Evolutionary conservation across 2,113 vertebrate species (phyloP).

Genomic region (Oxygymnocypris stewartii): DNA sequence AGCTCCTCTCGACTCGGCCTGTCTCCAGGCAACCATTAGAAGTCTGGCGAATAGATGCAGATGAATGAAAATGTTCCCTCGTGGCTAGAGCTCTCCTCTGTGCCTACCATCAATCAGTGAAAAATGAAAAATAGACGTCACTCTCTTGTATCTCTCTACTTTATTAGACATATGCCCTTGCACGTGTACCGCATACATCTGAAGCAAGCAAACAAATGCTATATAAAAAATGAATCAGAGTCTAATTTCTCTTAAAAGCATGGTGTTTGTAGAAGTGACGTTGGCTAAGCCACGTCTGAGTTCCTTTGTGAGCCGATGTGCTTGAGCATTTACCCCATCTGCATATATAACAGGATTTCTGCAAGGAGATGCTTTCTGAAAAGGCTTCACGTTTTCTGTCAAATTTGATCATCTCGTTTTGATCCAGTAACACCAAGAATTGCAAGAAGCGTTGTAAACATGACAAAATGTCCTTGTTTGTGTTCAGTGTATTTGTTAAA

Average conservation of each 20-base stretch:
- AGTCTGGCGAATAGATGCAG: conserved; percentile 22
- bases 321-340: conserved; percentile 18
- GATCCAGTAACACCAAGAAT: conserved; percentile 1
- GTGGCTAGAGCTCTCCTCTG: conserved; percentile 9
- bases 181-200: background rate
- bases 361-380: conserved; percentile 9
- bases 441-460: background rate
- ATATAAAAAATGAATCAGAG: background rate
- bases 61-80: conserved; percentile 42
- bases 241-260: background rate
- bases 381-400: conserved; percentile 5
- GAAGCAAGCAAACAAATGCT: background rate
- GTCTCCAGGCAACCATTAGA: conserved; percentile 56
- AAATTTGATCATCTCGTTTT: background rate
- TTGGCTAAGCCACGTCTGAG: background rate
- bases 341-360: conserved; percentile 43
- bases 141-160: background rate
- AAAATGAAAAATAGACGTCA: background rate
- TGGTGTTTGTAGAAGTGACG: background rate
- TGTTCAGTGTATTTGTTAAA: background rate
- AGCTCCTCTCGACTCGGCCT: conserved; percentile 46
- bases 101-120: background rate
- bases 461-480: background rate
- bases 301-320: background rate
- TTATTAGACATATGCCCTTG: background rate